phyloP scores from a whole-genome alignment of 1,140 invertebrate genomes.

The Zeugodacus cucurbitae region DNA sequence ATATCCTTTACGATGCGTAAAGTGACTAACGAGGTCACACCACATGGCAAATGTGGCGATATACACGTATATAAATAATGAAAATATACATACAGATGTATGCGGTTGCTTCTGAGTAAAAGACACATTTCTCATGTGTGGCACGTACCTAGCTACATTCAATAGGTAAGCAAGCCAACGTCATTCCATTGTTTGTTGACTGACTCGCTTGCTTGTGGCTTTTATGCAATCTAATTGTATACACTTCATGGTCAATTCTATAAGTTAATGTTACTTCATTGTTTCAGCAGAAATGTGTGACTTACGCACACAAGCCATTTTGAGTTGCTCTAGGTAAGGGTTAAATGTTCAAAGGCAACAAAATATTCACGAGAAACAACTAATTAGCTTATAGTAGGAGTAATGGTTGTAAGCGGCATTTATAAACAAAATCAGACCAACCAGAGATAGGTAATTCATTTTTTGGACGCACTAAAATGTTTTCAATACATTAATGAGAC shows the following conservation, averaged over 20 bases:
- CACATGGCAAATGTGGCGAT: background rate
- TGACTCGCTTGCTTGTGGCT: background rate
- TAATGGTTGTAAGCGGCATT: too few species aligned
- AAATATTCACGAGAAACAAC: background rate
- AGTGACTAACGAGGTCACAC: background rate
- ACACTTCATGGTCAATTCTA: background rate
- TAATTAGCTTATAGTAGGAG: background rate
- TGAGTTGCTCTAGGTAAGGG: background rate
- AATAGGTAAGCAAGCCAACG: background rate
- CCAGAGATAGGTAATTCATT: too few species aligned
- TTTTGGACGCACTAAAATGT: background rate
- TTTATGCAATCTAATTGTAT: background rate
- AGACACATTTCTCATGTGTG: background rate
- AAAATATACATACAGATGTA: background rate
- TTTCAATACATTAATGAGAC: too few species aligned
- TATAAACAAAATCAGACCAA: background rate
- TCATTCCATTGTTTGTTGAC: background rate
- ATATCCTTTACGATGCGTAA: conserved; percentile 17
- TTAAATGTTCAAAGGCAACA: background rate
- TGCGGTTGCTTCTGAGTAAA: background rate
- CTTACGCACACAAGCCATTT: background rate
- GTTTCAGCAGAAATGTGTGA: background rate
- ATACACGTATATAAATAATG: background rate
- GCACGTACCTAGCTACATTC: background rate
- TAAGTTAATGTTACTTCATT: background rate